Base-by-base conservation (phyloP, 2,888 invertebrate genomes). In the Pyralis farinalis region DNA sequence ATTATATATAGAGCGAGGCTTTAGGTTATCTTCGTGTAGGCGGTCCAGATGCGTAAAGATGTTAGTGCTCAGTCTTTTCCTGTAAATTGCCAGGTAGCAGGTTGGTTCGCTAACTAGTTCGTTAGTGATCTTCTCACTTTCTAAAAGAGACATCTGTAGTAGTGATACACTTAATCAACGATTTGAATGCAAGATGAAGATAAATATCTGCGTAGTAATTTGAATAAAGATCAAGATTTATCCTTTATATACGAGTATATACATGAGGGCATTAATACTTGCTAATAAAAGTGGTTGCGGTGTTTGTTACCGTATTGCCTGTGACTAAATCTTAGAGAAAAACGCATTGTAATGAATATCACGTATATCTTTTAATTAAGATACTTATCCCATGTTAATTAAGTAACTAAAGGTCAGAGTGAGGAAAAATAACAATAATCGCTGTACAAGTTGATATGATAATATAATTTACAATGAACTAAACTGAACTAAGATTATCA, bases 121-220 rank as follows among this genome's bases (percentile, higher is more conserved):
- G 71, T 78, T 75, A 75, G 66, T 61, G 60, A 72, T 73, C 66
- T 71, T 71, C 66, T 65, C 66, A 74, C 77, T 78, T 73, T 75
- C 73, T 67, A 71, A 72, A 71, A 57, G 55, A 72, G 63, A 50
- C 48, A 56, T 63, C 58, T 55, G 57, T 59, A 57, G 53, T 44
- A 55, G 57, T 44, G 60, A 71, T 30, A 29, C n/a, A n/a, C n/a
- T n/a, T 30, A 71, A 61, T 60, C 53, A 56, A 61, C 63, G 60
- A 70, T 71, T 68, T 16, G 56, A 64, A 65, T 65, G 51, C 54
- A 51, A 59, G 67, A 63, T 46, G 51, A 59, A 36, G 20, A 21
- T 27, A 28, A 16, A 36, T 29, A 16, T 29, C 7, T 7, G 29
- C 7, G 12, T 9, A 35, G 9, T 6, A 35, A 16, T 27, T 34